phyloP scores from a whole-genome alignment of 2,888 invertebrate genomes.

The Sphinx pinastri region DNA sequence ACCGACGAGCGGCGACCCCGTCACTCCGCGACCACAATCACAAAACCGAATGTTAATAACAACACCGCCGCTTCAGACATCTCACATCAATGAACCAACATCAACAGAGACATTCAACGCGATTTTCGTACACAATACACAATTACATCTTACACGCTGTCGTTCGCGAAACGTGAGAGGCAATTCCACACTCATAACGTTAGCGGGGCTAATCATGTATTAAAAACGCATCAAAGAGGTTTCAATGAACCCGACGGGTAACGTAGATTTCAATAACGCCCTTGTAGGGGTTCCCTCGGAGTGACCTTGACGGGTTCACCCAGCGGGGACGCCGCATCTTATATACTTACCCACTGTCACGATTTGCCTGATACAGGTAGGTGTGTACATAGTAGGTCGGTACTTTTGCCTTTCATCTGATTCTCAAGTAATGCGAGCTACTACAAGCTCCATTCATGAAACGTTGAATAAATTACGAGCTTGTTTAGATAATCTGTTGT shows the following conservation, averaged over 20 bases:
- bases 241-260: conserved; percentile 39
- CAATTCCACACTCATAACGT: not conserved
- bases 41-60: not conserved
- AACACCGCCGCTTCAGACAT: not conserved
- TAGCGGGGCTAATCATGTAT: not conserved
- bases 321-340: conserved; percentile 62
- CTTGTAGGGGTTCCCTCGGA: conserved; percentile 61
- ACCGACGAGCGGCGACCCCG: conserved; percentile 41
- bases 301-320: conserved; percentile 68
- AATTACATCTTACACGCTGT: not conserved
- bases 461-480: conserved; percentile 37
- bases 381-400: conserved; percentile 36
- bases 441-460: conserved; percentile 46
- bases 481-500: conserved; percentile 28
- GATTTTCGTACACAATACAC: not conserved
- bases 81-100: not conserved
- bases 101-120: not conserved
- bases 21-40: not conserved
- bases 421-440: conserved; percentile 37
- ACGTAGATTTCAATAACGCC: conserved; percentile 61
- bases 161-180: not conserved
- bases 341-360: conserved; percentile 62
- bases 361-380: conserved; percentile 49
- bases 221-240: conserved; percentile 32
- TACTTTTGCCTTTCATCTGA: conserved; percentile 43